Evolutionary conservation across 2,888 invertebrate species (phyloP), one percentile per base, ranked within the genome.

Genomic region (Mermis nigrescens): DNA sequence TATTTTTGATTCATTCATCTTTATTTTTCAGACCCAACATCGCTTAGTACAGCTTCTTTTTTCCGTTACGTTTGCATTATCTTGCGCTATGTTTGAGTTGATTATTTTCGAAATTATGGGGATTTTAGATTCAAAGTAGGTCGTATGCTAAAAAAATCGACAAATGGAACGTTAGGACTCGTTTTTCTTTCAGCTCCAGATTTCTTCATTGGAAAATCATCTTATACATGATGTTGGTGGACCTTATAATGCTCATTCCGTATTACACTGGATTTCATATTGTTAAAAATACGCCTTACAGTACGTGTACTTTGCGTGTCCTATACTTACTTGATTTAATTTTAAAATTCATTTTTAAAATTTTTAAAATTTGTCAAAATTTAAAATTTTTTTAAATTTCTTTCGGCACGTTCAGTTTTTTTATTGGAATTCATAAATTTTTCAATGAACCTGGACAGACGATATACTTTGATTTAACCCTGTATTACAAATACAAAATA

Each of bases 81-180:
- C 95, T 28, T 91, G 95, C 71, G 90, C 92, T 1, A 91, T 98
- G 90, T 99, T 98, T 76, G 95, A 98, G 74, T 78, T 98, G 60
- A 95, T 98, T 62, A 99, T 99, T 72, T 99, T 99, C 77, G 98
- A 99, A 79, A 98, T 98, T 66, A 79, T 94, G 61, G 92, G 86
- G 31, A 82, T 92, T 64, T 77, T 98, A 63, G 89, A 92, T 72
- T 82, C 87, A 26, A 86, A 85, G 85, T 92, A 80, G n/a, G n/a
- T n/a, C n/a, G n/a, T n/a, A n/a, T n/a, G n/a, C n/a, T n/a, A n/a
- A n/a, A n/a, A n/a, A n/a, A n/a, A n/a, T n/a, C n/a, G n/a, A n/a
- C n/a, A n/a, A n/a, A n/a, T n/a, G n/a, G n/a, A n/a, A n/a, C n/a
- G n/a, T n/a, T n/a, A n/a, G n/a, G n/a, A n/a, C n/a, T n/a, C n/a